These are phyloP conservation scores for Leptobrachium ailaonicum DNA, from an alignment of 2,113 vertebrate species.

Conservation along the genomic window DNA sequence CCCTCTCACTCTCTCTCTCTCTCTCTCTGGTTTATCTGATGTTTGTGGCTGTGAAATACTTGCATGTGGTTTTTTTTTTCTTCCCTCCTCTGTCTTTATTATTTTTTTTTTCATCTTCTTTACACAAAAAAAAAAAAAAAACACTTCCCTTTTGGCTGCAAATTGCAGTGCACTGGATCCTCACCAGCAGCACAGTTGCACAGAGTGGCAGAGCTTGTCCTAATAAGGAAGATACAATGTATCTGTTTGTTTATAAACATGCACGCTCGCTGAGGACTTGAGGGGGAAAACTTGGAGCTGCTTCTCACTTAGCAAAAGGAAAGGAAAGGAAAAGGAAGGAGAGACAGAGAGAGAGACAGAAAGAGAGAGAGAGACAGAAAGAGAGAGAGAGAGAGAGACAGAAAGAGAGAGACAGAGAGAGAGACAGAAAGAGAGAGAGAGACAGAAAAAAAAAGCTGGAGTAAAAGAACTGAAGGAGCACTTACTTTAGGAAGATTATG, in stretches of 20 bases:
- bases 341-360: neutral
- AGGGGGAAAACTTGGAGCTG: constrained; percentile 70
- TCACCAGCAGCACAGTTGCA: constrained; percentile 75
- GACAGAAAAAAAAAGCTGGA: neutral
- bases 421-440: too few relatives aligned
- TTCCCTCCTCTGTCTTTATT: constrained; percentile 69
- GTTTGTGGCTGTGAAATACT: constrained; percentile 80
- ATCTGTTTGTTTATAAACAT: constrained; percentile 72
- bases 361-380: neutral
- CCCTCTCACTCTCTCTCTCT: neutral
- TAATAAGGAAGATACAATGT: constrained; percentile 77
- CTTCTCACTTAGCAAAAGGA: constrained; percentile 56
- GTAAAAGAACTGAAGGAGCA: constrained; percentile 66
- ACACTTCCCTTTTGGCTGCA: constrained; percentile 76
- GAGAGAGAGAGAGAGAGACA: too few relatives aligned
- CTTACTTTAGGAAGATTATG: constrained; percentile 89
- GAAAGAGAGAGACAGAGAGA: too few relatives aligned
- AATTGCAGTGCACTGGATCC: constrained; percentile 72
- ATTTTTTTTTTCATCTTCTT: constrained; percentile 52
- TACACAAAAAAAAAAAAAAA: constrained; percentile 44
- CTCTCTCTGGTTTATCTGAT: constrained; percentile 76
- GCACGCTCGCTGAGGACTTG: constrained; percentile 73
- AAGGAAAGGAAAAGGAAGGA: neutral
- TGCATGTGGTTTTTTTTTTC: constrained; percentile 56
- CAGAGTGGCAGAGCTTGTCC: constrained; percentile 77